Evolutionary conservation across 1,140 invertebrate species (phyloP), one percentile per base, ranked within the genome.

Genomic region (Prorops nasuta): DNA sequence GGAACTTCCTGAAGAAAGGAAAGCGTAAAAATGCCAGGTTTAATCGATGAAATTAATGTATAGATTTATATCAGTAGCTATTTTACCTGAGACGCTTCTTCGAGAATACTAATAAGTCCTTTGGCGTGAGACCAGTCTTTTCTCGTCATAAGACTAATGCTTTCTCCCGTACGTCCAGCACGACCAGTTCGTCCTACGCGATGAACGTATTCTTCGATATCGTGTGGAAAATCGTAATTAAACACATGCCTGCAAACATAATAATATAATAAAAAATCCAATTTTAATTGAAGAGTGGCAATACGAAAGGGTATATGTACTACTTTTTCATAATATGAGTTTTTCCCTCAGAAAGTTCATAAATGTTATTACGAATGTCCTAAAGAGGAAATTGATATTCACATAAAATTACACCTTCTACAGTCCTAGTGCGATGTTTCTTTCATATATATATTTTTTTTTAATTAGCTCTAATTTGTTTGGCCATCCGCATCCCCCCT

Each of bases 181-280:
- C 93, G 80, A 2, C 94, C 94, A 1, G 92, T 96, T 51, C 93
- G 79, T 0, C 92, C 92, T 38, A 96, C 87, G 37, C 90, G 79
- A 66, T 93, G 92, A 12, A 94, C 91, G 76, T 92, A 96, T 62
- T 95, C 92, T 67, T 95, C 93, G 64, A 95, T 90, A 64, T 94
- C 90, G 8, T 84, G 80, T 1, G 94, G 93, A 63, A 96, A 94
- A 72, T 97, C 93, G 63, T 86, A 91, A 71, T 97, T 97, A 12
- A 93, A 79, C 1, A 93, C 88, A 72, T 88, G 80, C 2, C 85
- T 87, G 60, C 40, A 76, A 67, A 51, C 12, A 48, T n/a, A n/a
- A n/a, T 47, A 54, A 55, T 47, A 58, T 7, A 28, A 28, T n/a
- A n/a, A n/a, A n/a, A n/a, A n/a, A n/a, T n/a, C n/a, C n/a, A n/a